Evolutionary conservation across 2,797 vertebrate genomes (phyloP).

Genomic region (Diceros bicornis): DNA sequence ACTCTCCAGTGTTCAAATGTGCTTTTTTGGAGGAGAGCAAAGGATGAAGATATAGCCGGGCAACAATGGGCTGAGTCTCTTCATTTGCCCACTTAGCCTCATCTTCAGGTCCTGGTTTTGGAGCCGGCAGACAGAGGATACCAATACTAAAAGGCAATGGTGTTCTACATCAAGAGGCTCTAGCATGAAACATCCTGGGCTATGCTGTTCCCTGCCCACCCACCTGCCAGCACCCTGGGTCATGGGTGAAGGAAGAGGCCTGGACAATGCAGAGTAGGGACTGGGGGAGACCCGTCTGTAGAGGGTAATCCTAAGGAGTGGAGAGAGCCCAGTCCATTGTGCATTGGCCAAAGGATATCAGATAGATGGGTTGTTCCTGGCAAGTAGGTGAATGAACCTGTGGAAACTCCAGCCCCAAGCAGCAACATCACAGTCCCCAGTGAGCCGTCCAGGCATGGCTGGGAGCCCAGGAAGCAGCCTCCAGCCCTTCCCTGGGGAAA

Average conservation of each 20-base stretch:
- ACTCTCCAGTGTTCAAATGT: not conserved
- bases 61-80: not conserved
- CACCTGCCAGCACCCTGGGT: not conserved
- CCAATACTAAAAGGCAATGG: not conserved
- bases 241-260: not conserved
- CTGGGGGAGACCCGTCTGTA: accelerated
- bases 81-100: not conserved
- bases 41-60: not conserved
- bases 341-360: not conserved
- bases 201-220: not conserved
- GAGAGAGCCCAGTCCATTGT: not conserved
- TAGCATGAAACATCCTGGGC: not conserved
- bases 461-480: not conserved
- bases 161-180: not conserved
- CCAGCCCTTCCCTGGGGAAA: not conserved
- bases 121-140: not conserved
- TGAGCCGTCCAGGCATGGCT: not conserved
- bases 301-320: not conserved
- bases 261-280: not conserved
- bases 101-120: not conserved
- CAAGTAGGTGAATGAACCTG: not conserved
- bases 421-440: not conserved
- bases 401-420: not conserved
- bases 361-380: not conserved
- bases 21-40: not conserved